Evolutionary conservation across 2,113 vertebrate species (phyloP).

Genomic region (Bos taurus): DNA sequence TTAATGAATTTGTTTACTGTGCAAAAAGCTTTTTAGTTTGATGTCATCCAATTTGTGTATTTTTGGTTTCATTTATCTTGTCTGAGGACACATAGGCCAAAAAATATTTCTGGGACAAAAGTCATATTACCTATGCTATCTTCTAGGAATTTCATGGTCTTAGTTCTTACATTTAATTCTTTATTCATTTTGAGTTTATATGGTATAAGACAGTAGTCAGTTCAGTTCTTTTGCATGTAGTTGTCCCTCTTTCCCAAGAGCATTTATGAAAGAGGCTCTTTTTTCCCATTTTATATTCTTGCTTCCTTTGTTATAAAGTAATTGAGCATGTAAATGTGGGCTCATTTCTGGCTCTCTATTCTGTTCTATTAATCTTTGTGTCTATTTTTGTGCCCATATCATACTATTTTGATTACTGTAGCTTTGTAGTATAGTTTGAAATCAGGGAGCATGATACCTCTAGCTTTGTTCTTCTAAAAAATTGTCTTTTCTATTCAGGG

Average conservation of each 20-base stretch:
- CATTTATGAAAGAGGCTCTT: not conserved
- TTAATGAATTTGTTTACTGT: not conserved
- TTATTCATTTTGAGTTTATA: not conserved
- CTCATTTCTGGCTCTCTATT: not conserved
- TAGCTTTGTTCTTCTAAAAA: not conserved
- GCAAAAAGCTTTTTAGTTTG: not conserved
- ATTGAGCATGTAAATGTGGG: not conserved
- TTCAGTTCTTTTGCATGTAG: not conserved
- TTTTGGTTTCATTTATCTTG: not conserved
- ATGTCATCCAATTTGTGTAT: not conserved
- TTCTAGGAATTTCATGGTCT: not conserved
- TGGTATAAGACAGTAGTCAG: not conserved
- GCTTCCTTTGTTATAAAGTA: not conserved
- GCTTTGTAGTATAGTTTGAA: not conserved
- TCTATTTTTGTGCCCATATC: no score
- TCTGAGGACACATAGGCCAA: not conserved
- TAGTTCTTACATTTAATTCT: not conserved
- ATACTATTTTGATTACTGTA: not conserved
- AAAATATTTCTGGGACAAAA: not conserved
- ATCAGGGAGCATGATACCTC: not conserved
- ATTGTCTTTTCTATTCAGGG: accelerated
- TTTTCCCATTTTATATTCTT: not conserved
- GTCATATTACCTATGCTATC: not conserved
- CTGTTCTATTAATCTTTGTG: not conserved
- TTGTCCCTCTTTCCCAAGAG: not conserved